phyloP scores from a whole-genome alignment of 1,140 invertebrate genomes.

The Sitophilus oryzae region DNA sequence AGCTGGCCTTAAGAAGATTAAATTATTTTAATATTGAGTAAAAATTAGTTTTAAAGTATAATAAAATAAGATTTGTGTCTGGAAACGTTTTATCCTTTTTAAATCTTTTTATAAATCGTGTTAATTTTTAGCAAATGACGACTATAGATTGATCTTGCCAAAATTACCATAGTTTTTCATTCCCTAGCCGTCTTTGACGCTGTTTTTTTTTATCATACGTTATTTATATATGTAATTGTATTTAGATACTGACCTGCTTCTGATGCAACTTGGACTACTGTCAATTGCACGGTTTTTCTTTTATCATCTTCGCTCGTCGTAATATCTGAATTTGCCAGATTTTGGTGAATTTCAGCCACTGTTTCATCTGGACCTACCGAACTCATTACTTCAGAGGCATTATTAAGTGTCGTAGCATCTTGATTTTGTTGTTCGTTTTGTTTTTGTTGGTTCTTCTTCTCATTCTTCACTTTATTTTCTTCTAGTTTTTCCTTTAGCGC shows the following conservation, averaged over 20 bases:
- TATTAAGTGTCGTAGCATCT: not conserved
- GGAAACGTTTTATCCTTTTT: too few relatives aligned
- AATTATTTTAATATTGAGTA: too few relatives aligned
- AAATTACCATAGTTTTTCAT: too few relatives aligned
- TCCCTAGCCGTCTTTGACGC: too few relatives aligned
- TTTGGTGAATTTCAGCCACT: constrained; percentile 6
- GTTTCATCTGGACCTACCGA: constrained; percentile 2
- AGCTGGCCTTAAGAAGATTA: too few relatives aligned
- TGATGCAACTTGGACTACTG: constrained; percentile 20
- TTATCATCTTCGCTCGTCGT: constrained; percentile 11
- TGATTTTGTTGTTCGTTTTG: constrained; percentile 11
- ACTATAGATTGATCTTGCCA: too few relatives aligned
- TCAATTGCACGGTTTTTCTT: constrained; percentile 28
- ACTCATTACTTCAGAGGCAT: too few relatives aligned
- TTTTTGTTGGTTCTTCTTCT: constrained; percentile 17
- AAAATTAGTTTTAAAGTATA: too few relatives aligned
- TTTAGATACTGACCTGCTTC: constrained; percentile 15
- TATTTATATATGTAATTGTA: not conserved
- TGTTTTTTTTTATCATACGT: not conserved
- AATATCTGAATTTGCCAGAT: not conserved
- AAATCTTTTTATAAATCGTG: too few relatives aligned
- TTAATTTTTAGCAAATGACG: too few relatives aligned
- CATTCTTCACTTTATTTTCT: constrained; percentile 25
- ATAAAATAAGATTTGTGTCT: too few relatives aligned
- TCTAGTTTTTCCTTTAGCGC: constrained; percentile 22